Base-by-base conservation (phyloP, 2,888 invertebrate species). In the Barypeithes pellucidus region DNA sequence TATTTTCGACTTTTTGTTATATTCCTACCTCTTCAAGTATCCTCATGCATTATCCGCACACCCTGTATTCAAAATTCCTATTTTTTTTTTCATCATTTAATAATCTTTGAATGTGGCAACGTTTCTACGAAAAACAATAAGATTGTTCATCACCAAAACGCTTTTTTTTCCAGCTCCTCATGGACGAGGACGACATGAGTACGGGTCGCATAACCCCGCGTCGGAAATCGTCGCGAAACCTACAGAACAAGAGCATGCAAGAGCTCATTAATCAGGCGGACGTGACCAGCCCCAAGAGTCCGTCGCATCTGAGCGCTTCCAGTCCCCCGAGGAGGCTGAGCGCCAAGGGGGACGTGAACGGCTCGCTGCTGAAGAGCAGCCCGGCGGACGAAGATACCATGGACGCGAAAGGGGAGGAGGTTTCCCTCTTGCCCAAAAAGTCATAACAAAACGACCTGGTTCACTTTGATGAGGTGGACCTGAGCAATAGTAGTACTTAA, bases 131-230 rank as follows among this genome's bases (percentile, higher is more conserved):
- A n/a, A n/a, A n/a, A n/a, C n/a, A n/a, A n/a, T n/a, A n/a, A n/a
- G n/a, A n/a, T n/a, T n/a, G n/a, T n/a, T n/a, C n/a, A n/a, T n/a
- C n/a, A n/a, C n/a, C n/a, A n/a, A n/a, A n/a, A n/a, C n/a, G n/a
- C 20, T 16, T 22, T 65, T 66, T 73, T 47, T 81, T 81, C 9
- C 85, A 94, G 92, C 86, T 95, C 33, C 86, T 95, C 69, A 88
- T 94, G 73, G 94, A 92, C 78, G 94, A 94, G 79, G 95, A 95
- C 79, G 92, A 94, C 67, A 90, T 90, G 74, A 89, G 89, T 79
- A 85, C 85, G 43, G 86, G 84, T 7, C 80, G 84, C 20, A 80
- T 81, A 11, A 84, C 84, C 3, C 85, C 83, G 0, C 76, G 80
- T 45, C 79, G 83, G 59, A 80, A 79, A 73, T 82, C 82, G 2